A percentile compares a stretch with the other conserved stretches of the same genome.
These are phyloP conservation scores for Chlamydotis undulata DNA, from an alignment of 2,113 vertebrate genomes.

Conservation along the genomic window DNA sequence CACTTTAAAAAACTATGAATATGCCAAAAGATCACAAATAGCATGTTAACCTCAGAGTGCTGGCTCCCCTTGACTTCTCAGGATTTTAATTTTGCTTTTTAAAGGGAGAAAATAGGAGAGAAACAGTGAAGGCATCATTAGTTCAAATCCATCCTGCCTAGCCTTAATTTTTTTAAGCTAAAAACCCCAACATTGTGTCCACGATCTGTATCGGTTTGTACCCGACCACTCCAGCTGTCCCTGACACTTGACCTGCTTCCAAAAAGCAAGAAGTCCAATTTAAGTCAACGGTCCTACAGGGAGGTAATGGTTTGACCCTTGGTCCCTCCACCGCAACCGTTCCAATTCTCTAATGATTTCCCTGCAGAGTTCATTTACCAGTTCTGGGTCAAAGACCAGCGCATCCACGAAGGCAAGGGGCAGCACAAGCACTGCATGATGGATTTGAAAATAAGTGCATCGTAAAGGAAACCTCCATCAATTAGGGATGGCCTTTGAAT, in stretches of 20 bases:
- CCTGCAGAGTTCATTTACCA: slow-evolving; percentile 74
- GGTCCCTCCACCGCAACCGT: slow-evolving; percentile 19
- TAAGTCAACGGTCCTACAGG: slow-evolving; percentile 43
- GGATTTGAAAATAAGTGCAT: slow-evolving; percentile 60
- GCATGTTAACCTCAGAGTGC: not conserved
- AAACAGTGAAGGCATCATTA: not conserved
- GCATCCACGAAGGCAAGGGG: slow-evolving; percentile 43
- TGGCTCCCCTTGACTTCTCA: not conserved
- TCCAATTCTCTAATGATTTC: slow-evolving; percentile 73
- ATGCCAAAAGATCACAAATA: slow-evolving; percentile 12
- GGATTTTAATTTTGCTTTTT: not conserved
- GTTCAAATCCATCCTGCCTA: not conserved
- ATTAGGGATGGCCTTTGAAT: slow-evolving; percentile 57
- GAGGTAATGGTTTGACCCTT: slow-evolving; percentile 71
- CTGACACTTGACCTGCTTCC: slow-evolving; percentile 57
- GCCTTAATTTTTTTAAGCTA: slow-evolving; percentile 5
- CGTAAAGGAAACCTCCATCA: slow-evolving; percentile 63
- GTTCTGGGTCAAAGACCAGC: slow-evolving; percentile 73
- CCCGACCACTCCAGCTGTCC: not conserved
- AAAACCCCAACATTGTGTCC: not conserved
- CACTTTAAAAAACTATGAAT: not conserved
- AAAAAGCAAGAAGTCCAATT: slow-evolving; percentile 66
- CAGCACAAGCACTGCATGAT: slow-evolving; percentile 32
- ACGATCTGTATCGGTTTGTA: not conserved
- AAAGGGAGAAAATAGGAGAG: not conserved